A percentile compares a stretch with the other conserved stretches of the same genome.
phyloP scores from a whole-genome alignment of 2,888 invertebrate species.

The Penaeus monodon region DNA sequence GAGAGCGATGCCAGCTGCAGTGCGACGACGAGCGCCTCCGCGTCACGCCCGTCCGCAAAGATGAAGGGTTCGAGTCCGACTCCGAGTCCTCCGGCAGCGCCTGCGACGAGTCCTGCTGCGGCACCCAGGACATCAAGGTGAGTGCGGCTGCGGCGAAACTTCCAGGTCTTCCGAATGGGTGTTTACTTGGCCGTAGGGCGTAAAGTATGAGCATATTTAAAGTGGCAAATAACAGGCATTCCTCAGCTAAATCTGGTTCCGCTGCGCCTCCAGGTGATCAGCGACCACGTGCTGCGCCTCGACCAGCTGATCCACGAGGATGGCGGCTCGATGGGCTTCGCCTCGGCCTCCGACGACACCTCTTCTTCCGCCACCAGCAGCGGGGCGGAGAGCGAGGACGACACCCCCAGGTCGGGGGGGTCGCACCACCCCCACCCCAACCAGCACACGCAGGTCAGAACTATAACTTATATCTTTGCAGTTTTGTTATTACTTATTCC shows the following conservation, averaged over 20 bases:
- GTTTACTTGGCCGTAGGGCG: neutral
- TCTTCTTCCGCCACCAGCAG: constrained; percentile 50
- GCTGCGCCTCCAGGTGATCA: constrained; percentile 42
- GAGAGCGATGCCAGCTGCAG: constrained; percentile 55
- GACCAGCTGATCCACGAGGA: constrained; percentile 55
- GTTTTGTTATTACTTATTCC: no score
- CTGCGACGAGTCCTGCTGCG: constrained; percentile 54
- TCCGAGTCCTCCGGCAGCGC: constrained; percentile 57
- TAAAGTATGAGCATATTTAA: neutral
- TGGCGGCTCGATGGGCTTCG: neutral
- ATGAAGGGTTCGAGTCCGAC: constrained; percentile 25
- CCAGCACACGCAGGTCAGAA: neutral
- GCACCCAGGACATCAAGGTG: constrained; percentile 56
- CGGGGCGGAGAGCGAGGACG: constrained; percentile 63
- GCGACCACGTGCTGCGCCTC: constrained; percentile 59
- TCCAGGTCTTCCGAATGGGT: neutral
- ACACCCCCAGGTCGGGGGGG: constrained; percentile 28
- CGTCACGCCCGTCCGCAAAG: constrained; percentile 43
- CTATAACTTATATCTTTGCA: no score
- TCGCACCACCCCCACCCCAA: neutral
- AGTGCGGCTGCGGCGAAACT: neutral
- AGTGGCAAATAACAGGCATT: neutral
- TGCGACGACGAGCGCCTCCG: constrained; percentile 46
- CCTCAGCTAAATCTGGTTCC: neutral
- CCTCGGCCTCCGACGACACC: constrained; percentile 35